These are phyloP conservation scores for Condylura cristata DNA, from an alignment of 2,113 vertebrate species.

Conservation along the genomic window DNA sequence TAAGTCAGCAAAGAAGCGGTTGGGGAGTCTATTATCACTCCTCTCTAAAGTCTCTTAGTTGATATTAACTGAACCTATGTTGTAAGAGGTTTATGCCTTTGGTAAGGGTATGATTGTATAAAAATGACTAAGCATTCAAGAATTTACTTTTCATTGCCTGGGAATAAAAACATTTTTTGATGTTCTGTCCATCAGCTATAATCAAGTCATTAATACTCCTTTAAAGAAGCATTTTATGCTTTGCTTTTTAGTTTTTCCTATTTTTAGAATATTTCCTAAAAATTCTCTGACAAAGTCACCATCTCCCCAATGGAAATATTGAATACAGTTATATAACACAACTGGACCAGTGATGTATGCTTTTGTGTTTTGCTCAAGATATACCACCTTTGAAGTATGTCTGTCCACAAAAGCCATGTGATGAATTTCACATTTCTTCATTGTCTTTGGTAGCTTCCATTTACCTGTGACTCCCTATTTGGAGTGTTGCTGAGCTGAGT, in stretches of 20 bases:
- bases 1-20: not conserved
- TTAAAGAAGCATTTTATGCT: not conserved
- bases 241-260: not conserved
- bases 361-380: slow-evolving; percentile 7
- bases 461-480: not conserved
- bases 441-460: not conserved
- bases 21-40: too few species aligned
- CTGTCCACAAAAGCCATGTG: not conserved
- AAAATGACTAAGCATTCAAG: not conserved
- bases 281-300: not conserved
- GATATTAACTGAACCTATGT: not conserved
- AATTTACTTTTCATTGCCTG: not conserved
- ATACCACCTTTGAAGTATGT: not conserved
- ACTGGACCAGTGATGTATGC: not conserved
- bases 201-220: not conserved
- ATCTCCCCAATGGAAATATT: not conserved
- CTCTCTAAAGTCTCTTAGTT: not conserved
- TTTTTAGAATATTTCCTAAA: too few species aligned
- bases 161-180: not conserved
- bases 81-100: not conserved
- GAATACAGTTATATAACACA: not conserved
- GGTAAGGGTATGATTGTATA: not conserved
- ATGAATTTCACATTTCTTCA: not conserved
- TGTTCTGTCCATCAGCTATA: not conserved
- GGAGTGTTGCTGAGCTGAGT: too few species aligned